These are phyloP conservation scores for Coregonus suidteri DNA, from an alignment of 2,797 vertebrate genomes.

Conservation along the genomic window DNA sequence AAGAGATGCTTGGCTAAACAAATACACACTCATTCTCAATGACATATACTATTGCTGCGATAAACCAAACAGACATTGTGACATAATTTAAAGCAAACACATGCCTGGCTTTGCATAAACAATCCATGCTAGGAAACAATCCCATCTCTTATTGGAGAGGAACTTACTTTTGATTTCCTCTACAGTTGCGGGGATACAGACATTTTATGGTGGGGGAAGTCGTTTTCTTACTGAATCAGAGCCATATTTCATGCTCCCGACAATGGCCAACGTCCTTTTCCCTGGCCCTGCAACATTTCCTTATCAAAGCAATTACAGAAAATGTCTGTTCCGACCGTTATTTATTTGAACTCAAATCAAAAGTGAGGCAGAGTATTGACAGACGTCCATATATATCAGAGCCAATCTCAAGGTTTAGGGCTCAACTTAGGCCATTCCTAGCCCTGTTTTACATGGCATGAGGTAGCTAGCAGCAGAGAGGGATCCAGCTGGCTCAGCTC, in stretches of 20 bases:
- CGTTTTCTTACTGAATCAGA: not conserved
- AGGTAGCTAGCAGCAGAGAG: conserved; percentile 12
- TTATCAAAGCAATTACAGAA: not conserved
- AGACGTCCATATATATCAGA: conserved; percentile 56
- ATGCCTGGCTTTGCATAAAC: too few species aligned
- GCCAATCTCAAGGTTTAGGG: conserved; percentile 52
- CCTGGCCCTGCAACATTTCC: not conserved
- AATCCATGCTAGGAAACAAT: not conserved
- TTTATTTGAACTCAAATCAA: not conserved
- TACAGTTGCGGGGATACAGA: not conserved
- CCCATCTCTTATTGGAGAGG: not conserved
- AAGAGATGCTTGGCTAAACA: too few species aligned
- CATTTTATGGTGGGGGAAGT: not conserved
- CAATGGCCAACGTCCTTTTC: not conserved
- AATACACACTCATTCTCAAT: too few species aligned
- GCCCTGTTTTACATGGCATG: conserved; percentile 31
- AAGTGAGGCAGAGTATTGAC: conserved; percentile 41
- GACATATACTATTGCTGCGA: not conserved
- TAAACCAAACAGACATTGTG: not conserved
- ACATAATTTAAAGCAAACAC: not conserved
- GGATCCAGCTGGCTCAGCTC: conserved; percentile 41
- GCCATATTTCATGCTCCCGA: not conserved
- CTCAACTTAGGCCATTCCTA: conserved; percentile 63
- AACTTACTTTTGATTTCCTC: not conserved
- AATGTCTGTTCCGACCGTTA: not conserved